Evolutionary conservation across 1,140 invertebrate genomes (phyloP), one percentile per base, ranked within the genome.

Genomic region (Tetragonula clypearis): DNA sequence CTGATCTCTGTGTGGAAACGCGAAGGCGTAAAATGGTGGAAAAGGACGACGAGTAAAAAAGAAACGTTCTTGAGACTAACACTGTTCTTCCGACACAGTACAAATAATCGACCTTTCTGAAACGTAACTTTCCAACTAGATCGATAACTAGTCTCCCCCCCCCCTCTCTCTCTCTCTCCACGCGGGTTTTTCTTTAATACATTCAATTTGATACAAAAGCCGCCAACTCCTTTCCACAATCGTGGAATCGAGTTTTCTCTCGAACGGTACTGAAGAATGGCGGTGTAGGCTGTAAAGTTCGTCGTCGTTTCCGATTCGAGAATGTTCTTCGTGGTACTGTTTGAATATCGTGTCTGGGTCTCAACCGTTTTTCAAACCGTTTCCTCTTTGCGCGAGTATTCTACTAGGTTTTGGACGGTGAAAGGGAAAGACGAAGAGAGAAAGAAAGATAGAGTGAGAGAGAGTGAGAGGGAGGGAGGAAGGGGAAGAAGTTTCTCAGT

Each of bases 201-300:
- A 79, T 55, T 62, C 66, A 71, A 26, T 72, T 58, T 26, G 2
- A 26, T 53, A 21, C 56, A 56, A 77, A 41, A 68, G 1, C 8
- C 2, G 17, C 17, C 12, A 21, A 8, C 5, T 41, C 62, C 23
- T 78, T 78, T 15, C 35, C 21, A 3, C 9, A 8, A 6, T 9
- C 12, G 19, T 1, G 1, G 80, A 14, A 62, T 53, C 15, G 26
- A 82, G 49, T 55, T 49, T 68, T 35, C 23, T 15, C 12, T 19
- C 41, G 41, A 49, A 49, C 41, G 41, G 3, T 5, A 2, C 1
- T 5, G 15, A 15, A 4, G 21, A 35, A 2, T 9, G 26, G 56
- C n/a, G n/a, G 53, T 66, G 56, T 53, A 71, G 60, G 53, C 15
- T 55, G 80, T 86, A 86, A 90, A 89, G 88, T 90, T 90, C 79